These are phyloP conservation scores for Thalassophryne amazonica DNA, from an alignment of 2,797 vertebrate species.

Conservation along the genomic window DNA sequence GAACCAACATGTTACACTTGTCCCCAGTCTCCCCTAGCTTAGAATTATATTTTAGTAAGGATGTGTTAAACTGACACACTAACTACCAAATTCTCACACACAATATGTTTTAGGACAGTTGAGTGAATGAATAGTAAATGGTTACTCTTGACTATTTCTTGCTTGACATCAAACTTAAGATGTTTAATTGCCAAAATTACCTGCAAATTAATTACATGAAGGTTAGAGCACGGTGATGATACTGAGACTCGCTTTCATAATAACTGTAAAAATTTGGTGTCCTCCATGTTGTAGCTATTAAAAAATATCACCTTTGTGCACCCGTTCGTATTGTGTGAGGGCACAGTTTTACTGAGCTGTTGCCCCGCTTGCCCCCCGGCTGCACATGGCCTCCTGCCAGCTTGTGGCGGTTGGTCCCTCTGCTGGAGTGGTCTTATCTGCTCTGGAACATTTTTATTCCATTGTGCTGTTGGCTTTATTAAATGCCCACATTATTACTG, in stretches of 20 bases:
- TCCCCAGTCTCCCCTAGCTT: too few species aligned
- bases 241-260: slow-evolving; percentile 3
- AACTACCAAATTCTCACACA: too few species aligned
- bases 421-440: slow-evolving; percentile 48
- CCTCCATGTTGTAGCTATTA: slow-evolving; percentile 6
- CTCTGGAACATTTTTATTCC: slow-evolving; percentile 51
- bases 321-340: slow-evolving; percentile 12
- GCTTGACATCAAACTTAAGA: too few species aligned
- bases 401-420: slow-evolving; percentile 15
- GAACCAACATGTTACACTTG: too few species aligned
- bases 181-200: too few species aligned
- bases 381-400: slow-evolving; percentile 28
- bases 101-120: too few species aligned
- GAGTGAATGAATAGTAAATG: too few species aligned
- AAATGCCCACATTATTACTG: slow-evolving; percentile 64
- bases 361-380: slow-evolving; percentile 41
- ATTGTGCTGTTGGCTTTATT: slow-evolving; percentile 61
- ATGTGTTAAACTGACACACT: too few species aligned
- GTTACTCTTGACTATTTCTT: too few species aligned
- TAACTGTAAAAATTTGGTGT: slow-evolving; percentile 21
- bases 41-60: too few species aligned
- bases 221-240: too few species aligned
- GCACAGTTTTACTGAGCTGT: slow-evolving; percentile 19
- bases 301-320: slow-evolving; percentile 12
- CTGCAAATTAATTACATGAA: too few species aligned